phyloP scores from a whole-genome alignment of 23 tunicate genomes.

The Pegea sp. region DNA sequence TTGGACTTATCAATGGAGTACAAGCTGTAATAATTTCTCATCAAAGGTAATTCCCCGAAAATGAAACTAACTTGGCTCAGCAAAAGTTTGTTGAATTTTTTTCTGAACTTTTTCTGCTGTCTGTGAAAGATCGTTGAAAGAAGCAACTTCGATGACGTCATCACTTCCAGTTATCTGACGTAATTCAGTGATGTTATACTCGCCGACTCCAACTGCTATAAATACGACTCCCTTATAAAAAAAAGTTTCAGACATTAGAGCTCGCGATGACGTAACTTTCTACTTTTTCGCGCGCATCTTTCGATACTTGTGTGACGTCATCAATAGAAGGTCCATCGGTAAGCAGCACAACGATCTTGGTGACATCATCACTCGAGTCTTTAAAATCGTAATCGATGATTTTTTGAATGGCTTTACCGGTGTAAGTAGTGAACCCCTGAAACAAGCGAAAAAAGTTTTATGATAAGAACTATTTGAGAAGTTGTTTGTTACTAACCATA shows the following conservation, averaged over 20 bases:
- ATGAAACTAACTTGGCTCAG: neutral
- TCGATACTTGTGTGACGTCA: constrained; percentile 30
- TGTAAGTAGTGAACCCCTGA: constrained; percentile 48
- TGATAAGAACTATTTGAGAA: neutral
- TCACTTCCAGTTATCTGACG: constrained; percentile 6
- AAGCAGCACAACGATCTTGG: constrained; percentile 33
- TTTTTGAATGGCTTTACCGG: constrained; percentile 74
- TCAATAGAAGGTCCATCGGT: constrained; percentile 51
- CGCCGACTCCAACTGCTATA: constrained; percentile 14
- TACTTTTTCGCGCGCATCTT: constrained; percentile 38
- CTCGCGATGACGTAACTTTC: too few relatives aligned
- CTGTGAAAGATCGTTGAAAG: neutral
- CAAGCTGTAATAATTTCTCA: too few relatives aligned
- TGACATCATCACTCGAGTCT: neutral
- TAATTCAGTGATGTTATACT: constrained; percentile 6
- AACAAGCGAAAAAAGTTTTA: neutral
- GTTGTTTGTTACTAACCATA: constrained; percentile 15
- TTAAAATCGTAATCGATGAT: constrained; percentile 46
- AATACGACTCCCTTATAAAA: neutral
- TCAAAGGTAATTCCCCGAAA: neutral
- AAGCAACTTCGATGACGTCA: neutral
- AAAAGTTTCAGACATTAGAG: too few relatives aligned
- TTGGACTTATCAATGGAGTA: constrained; percentile 29
- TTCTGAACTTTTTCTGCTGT: neutral
- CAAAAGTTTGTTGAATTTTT: neutral